Conservation (phyloP, 2,888 invertebrate genomes). For the Sepioteuthis lessoniana region DNA sequence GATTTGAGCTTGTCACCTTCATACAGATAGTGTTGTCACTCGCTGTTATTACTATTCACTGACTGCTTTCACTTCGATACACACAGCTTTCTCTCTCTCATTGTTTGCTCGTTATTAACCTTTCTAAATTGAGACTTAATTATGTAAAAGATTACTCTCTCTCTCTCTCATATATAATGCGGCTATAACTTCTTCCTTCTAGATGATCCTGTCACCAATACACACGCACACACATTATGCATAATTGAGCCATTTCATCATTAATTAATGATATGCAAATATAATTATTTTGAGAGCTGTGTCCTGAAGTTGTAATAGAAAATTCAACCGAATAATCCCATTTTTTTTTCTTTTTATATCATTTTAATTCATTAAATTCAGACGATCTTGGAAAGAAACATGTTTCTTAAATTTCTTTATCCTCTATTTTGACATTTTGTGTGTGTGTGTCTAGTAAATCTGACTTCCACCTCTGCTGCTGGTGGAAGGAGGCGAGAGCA, state of each 20-base stretch:
- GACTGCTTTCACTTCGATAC: background rate
- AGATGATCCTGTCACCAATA: background rate
- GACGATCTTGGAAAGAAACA: background rate
- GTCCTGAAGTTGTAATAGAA: background rate
- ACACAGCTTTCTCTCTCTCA: background rate
- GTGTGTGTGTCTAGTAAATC: background rate
- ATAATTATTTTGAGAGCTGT: slow-evolving; percentile 10
- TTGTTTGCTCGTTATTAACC: background rate
- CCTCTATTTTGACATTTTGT: slow-evolving; percentile 33
- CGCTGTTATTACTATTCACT: slow-evolving; percentile 33
- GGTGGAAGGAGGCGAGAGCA: slow-evolving; percentile 10
- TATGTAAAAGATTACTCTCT: background rate
- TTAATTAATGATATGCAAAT: slow-evolving; percentile 33
- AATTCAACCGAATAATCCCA: background rate
- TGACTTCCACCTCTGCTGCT: slow-evolving; percentile 13
- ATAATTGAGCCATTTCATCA: slow-evolving; percentile 33
- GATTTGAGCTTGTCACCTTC: background rate
- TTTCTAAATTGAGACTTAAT: background rate
- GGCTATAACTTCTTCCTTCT: background rate
- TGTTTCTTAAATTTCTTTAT: background rate
- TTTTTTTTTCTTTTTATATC: background rate
- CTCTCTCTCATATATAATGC: background rate
- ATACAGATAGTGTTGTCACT: background rate
- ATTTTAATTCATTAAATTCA: background rate
- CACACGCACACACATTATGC: background rate